Base-by-base conservation (phyloP, 2,888 invertebrate genomes). In the Girardia tigrina region DNA sequence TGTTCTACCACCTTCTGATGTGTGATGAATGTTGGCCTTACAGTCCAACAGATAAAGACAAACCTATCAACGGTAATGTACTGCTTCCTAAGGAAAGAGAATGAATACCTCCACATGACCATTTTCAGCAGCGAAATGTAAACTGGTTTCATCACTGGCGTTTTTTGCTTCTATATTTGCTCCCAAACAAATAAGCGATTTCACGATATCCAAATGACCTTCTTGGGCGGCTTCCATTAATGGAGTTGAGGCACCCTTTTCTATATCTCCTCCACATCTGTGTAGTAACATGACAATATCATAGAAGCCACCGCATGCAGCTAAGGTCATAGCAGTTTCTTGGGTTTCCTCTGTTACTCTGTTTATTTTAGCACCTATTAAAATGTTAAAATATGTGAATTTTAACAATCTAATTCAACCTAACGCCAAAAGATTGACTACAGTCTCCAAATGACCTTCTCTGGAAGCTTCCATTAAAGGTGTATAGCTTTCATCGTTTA, bases 391-490 rank as follows among this genome's bases (percentile, higher is more conserved):
- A 70, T 42, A 70, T 42, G 73, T 29, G 26, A 74, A 42, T 77
- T 79, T 29, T 70, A 29, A 29, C 4, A 28, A 26, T 26, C 16
- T 29, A 42, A 8, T 70, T 78, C 72, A 83, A 88, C 89, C 92
- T 86, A 93, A 92, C 78, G 90, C 90, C 16, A 97, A 87, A 75
- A 98, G 88, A 75, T 95, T 86, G 70, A 92, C 91, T 8, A 97
- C 95, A 92, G 97, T 94, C 85, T 94, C 94, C 83, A 94, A 94
- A 85, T 98, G 97, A 75, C 97, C 97, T 85, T 98, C 97, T 72
- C 97, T 87, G 0, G 95, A 93, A 71, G 97, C 97, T 86, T 98
- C 98, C 97, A 98, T 98, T 78, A 98, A 87, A 26, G 98, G 97
- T 29, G 97, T 98, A 86, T 97, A 98, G 28, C 97, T 95, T 86